Percentiles rank a stretch among this genome's conserved stretches.
Evolutionary conservation across 2,888 invertebrate species (phyloP).

Genomic region (Tinea pellionella): DNA sequence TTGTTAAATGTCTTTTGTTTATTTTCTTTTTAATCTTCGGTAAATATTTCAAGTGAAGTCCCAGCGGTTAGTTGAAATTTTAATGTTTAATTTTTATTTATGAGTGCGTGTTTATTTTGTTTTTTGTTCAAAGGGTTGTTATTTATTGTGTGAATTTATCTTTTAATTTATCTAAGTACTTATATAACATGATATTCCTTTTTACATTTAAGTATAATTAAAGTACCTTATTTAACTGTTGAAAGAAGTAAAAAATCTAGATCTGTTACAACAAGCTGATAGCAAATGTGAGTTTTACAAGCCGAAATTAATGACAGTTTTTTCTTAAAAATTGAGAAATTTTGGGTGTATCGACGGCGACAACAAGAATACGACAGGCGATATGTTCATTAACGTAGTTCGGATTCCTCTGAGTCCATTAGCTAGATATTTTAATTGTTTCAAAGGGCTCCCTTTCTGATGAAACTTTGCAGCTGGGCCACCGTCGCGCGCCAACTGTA

Average conservation of each 20-base stretch:
- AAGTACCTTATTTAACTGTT: background rate
- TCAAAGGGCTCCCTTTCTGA: constrained; percentile 30
- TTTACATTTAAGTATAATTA: background rate
- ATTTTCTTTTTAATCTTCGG: constrained; percentile 12
- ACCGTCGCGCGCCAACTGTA: constrained; percentile 39
- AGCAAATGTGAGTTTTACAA: background rate
- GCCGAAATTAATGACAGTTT: background rate
- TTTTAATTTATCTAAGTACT: background rate
- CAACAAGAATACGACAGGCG: constrained; percentile 31
- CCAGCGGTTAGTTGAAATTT: background rate
- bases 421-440: constrained; percentile 68
- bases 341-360: constrained; percentile 6
- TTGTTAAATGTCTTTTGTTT: constrained; percentile 6
- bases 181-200: background rate
- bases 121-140: background rate
- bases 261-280: background rate
- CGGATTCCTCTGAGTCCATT: constrained; percentile 60
- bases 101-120: background rate
- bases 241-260: background rate
- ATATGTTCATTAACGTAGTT: constrained; percentile 65
- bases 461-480: constrained; percentile 59
- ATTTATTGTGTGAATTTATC: constrained; percentile 3
- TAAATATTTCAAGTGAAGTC: constrained; percentile 6
- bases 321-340: background rate
- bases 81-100: constrained; percentile 1